Evolutionary conservation across 1,140 invertebrate species (phyloP).

Genomic region (Caerostris darwini): DNA sequence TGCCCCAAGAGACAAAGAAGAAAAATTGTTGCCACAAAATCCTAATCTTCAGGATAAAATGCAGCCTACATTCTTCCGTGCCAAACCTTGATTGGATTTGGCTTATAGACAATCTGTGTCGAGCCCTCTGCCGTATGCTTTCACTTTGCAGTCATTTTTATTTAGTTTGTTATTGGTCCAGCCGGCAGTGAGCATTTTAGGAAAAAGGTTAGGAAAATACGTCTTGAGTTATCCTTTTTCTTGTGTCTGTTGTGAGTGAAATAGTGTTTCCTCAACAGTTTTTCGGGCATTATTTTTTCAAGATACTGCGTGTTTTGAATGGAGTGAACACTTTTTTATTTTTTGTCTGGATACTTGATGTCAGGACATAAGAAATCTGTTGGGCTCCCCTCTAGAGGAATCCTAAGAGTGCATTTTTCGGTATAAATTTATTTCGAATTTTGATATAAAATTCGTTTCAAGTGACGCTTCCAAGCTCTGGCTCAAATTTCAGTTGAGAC

Average conservation of each 20-base stretch:
- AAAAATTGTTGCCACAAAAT: constrained; percentile 68
- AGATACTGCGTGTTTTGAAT: constrained; percentile 27
- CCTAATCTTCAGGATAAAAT: constrained; percentile 60
- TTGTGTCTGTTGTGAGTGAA: neutral
- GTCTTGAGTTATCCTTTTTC: constrained; percentile 40
- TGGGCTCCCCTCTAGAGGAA: neutral
- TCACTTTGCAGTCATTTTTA: constrained; percentile 46
- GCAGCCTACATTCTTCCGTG: constrained; percentile 24
- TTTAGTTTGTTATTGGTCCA: constrained; percentile 55
- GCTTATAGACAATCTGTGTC: constrained; percentile 67
- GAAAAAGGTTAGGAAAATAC: constrained; percentile 54
- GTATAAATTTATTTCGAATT: neutral
- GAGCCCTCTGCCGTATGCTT: neutral
- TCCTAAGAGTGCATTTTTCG: neutral
- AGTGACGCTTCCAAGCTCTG: neutral
- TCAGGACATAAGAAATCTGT: constrained; percentile 23
- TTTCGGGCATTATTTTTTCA: neutral
- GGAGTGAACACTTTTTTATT: constrained; percentile 7
- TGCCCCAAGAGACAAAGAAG: constrained; percentile 18
- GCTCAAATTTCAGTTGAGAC: neutral
- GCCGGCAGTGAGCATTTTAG: constrained; percentile 2
- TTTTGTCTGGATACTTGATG: constrained; percentile 13
- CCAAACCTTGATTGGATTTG: constrained; percentile 63
- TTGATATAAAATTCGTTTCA: constrained; percentile 24
- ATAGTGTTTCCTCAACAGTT: constrained; percentile 42